Percentiles rank a stretch among this genome's conserved stretches.
Conservation (phyloP, 1,140 invertebrate genomes). For the Macrobrachium rosenbergii region DNA sequence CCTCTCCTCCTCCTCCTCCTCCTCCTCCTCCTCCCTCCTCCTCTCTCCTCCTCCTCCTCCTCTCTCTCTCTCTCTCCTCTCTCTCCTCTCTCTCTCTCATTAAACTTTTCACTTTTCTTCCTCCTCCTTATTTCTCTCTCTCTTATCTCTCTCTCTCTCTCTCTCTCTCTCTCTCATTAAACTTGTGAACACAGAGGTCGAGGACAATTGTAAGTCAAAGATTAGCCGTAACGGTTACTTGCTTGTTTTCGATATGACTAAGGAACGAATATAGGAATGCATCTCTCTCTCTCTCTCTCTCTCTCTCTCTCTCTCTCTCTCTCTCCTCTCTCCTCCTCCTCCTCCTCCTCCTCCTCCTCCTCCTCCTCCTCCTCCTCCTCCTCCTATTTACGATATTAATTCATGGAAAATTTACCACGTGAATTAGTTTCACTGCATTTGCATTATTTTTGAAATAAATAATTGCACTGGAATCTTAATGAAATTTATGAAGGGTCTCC, state of each 20-base stretch:
- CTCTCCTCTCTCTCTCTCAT: background rate
- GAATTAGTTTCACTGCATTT: too few relatives aligned
- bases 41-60: background rate
- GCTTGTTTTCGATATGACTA: background rate
- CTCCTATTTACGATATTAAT: background rate
- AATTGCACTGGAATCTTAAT: too few relatives aligned
- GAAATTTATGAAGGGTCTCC: too few relatives aligned
- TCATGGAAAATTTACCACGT: too few relatives aligned
- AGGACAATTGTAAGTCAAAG: too few relatives aligned
- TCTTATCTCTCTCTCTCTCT: too few relatives aligned
- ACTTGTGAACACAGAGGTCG: too few relatives aligned
- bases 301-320: background rate
- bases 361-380: background rate
- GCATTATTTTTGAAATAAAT: too few relatives aligned
- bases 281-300: background rate
- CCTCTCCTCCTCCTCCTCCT: background rate
- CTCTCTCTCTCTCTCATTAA: background rate
- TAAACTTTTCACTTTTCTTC: background rate
- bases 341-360: background rate
- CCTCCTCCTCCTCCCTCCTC: background rate
- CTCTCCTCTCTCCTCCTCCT: background rate
- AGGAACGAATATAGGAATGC: background rate
- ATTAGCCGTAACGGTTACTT: background rate
- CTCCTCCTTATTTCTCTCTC: background rate
- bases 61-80: conserved; percentile 14